Conservation (phyloP, 2,888 invertebrate species). For the Tinea semifulvella region DNA sequence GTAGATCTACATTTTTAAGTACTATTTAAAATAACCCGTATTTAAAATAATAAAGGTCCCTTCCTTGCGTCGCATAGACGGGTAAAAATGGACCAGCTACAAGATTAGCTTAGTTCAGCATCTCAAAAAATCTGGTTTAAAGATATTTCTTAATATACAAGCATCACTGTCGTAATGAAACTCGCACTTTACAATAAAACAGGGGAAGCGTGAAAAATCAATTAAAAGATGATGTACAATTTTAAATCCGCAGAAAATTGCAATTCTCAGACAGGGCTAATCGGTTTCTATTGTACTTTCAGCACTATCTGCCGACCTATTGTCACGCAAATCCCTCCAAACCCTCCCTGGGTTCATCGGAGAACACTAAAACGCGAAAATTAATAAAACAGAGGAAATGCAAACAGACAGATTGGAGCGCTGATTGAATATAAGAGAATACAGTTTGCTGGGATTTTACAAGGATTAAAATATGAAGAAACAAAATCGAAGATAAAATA, state of each 20-base stretch:
- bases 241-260: conserved; percentile 26
- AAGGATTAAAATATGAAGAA: background rate
- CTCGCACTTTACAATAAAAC: too few species aligned
- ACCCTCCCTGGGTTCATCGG: conserved; percentile 24
- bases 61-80: too few species aligned
- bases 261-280: conserved; percentile 35
- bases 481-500: conserved; percentile 3
- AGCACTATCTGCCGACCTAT: conserved; percentile 49
- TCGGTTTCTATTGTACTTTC: conserved; percentile 51
- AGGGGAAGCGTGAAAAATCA: conserved; percentile 27
- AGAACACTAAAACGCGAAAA: conserved; percentile 43
- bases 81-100: too few species aligned
- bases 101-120: too few species aligned
- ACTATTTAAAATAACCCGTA: too few species aligned
- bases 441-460: background rate
- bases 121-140: too few species aligned
- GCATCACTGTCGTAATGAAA: too few species aligned
- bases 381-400: conserved; percentile 47
- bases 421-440: background rate
- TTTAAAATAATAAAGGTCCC: too few species aligned
- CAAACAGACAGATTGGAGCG: conserved; percentile 28
- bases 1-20: too few species aligned
- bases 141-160: too few species aligned
- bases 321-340: conserved; percentile 37
- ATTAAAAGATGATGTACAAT: conserved; percentile 50